Evolutionary conservation across 2,113 vertebrate species (phyloP).

Genomic region (Microtus pennsylvanicus): DNA sequence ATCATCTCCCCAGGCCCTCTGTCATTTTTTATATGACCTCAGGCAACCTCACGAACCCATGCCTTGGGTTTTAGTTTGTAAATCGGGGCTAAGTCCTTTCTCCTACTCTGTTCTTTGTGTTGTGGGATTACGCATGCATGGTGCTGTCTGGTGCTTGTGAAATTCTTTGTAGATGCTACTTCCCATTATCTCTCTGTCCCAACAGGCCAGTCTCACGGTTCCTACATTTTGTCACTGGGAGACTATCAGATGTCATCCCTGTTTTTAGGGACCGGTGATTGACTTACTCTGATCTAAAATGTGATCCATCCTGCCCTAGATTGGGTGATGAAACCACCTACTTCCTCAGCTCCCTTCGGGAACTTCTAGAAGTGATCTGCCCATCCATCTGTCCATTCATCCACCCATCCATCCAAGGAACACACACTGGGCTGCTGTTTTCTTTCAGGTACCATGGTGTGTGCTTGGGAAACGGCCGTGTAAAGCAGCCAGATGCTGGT

Average conservation of each 20-base stretch:
- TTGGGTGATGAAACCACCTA: background rate
- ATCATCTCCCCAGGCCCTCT: background rate
- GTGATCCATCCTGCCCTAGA: background rate
- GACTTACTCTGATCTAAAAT: background rate
- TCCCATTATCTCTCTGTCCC: background rate
- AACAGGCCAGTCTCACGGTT: background rate
- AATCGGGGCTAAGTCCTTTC: background rate
- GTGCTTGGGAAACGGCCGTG: background rate
- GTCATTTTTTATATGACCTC: background rate
- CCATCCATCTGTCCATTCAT: background rate
- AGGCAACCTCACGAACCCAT: background rate
- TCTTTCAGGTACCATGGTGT: background rate
- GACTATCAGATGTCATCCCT: background rate
- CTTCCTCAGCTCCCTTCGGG: background rate
- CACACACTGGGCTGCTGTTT: background rate
- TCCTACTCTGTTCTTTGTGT: background rate
- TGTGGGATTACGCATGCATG: background rate
- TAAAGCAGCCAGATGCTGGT: background rate
- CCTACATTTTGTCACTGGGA: background rate
- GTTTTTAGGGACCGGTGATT: background rate
- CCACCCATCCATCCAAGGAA: background rate
- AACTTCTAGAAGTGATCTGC: background rate
- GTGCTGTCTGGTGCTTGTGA: background rate
- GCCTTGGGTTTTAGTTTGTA: conserved; percentile 14
- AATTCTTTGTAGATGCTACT: background rate